These are phyloP conservation scores for Barnardius zonarius DNA, from an alignment of 2,113 vertebrate genomes.

Conservation along the genomic window DNA sequence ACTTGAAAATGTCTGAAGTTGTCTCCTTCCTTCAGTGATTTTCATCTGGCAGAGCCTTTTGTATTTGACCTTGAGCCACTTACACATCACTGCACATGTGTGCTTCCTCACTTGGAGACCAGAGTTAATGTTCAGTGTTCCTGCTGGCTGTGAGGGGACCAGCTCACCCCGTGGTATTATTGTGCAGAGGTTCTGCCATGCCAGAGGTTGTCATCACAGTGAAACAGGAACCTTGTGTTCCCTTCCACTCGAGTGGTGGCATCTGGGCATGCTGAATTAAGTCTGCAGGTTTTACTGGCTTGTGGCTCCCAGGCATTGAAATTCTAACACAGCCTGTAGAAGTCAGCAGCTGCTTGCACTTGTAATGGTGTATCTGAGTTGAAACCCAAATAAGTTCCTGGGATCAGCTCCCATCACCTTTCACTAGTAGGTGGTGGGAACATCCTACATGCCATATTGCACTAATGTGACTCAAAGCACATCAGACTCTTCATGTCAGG, in stretches of 20 bases:
- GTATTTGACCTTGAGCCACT: background rate
- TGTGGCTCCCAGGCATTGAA: rapidly evolving
- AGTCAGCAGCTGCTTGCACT: background rate
- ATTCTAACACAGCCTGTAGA: background rate
- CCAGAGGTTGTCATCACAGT: background rate
- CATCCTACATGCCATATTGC: rapidly evolving
- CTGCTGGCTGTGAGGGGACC: background rate
- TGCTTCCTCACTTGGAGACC: background rate
- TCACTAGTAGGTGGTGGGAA: background rate
- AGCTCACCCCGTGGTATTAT: rapidly evolving
- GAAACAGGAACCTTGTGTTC: background rate
- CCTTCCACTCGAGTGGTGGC: background rate
- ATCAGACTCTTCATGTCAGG: background rate
- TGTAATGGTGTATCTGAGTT: background rate
- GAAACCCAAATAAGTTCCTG: background rate
- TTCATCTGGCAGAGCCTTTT: background rate
- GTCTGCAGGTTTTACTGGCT: background rate
- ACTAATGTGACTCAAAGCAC: background rate
- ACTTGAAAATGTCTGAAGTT: rapidly evolving
- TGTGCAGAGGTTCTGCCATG: background rate
- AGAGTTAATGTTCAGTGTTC: rapidly evolving
- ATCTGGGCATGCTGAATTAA: background rate
- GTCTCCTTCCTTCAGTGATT: background rate
- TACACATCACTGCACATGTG: rapidly evolving
- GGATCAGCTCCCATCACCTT: background rate